These are phyloP conservation scores for Sebastes goodei DNA, from an alignment of 2,797 vertebrate species.

Conservation along the genomic window DNA sequence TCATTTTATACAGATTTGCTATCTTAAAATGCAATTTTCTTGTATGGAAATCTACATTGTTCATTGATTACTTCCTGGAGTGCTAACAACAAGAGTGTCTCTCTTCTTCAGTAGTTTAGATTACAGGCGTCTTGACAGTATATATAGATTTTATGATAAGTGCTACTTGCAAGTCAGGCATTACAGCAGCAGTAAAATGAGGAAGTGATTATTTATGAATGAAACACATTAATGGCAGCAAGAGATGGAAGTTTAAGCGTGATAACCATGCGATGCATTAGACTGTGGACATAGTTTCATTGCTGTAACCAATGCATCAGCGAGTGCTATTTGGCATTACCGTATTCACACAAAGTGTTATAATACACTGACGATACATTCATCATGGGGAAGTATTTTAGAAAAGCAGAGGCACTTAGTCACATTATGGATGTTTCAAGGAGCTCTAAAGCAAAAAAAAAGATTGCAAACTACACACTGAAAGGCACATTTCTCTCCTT, in stretches of 20 bases:
- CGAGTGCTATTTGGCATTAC: slow-evolving; percentile 18
- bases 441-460: not conserved
- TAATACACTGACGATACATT: slow-evolving; percentile 26
- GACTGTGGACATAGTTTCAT: slow-evolving; percentile 21
- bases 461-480: slow-evolving; percentile 3
- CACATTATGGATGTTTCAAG: slow-evolving; percentile 4
- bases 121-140: slow-evolving; percentile 28
- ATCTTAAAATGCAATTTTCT: not conserved
- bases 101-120: slow-evolving; percentile 24
- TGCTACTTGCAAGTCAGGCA: slow-evolving; percentile 56
- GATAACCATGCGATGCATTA: slow-evolving; percentile 42
- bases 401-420: slow-evolving; percentile 28
- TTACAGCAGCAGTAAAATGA: slow-evolving; percentile 55
- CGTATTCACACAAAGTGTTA: slow-evolving; percentile 20
- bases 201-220: slow-evolving; percentile 80
- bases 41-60: slow-evolving; percentile 1
- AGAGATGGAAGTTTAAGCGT: slow-evolving; percentile 42
- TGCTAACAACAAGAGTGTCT: slow-evolving; percentile 15
- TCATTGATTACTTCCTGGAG: slow-evolving; percentile 43
- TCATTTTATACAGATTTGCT: not conserved
- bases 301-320: slow-evolving; percentile 18
- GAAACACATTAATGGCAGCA: slow-evolving; percentile 49
- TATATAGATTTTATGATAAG: slow-evolving; percentile 73
- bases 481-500: not conserved
- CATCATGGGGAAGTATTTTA: slow-evolving; percentile 29